Conservation (phyloP, 2,113 vertebrate genomes). For the Martes martes region DNA sequence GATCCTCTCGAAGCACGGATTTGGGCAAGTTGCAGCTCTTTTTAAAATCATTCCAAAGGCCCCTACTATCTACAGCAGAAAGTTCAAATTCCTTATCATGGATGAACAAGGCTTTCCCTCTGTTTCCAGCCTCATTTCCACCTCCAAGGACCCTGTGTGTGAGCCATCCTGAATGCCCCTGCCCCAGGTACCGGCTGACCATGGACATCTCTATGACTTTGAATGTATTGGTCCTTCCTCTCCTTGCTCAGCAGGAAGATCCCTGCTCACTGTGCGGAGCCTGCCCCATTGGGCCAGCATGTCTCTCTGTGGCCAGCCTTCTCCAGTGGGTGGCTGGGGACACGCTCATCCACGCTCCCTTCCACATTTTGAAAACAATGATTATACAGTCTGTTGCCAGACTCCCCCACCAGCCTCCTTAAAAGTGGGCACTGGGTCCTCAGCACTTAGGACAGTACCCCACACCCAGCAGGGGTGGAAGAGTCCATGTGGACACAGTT, state of each 20-base stretch:
- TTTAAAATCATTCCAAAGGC: neutral
- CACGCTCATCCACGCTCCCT: neutral
- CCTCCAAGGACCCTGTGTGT: neutral
- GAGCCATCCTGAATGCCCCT: neutral
- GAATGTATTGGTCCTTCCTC: neutral
- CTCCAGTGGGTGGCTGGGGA: neutral
- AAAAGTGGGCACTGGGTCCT: neutral
- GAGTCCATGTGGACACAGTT: neutral
- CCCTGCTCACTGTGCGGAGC: neutral
- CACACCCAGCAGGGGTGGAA: neutral
- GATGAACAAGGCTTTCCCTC: neutral
- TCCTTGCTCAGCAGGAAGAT: neutral
- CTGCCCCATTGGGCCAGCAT: neutral
- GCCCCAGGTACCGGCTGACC: neutral
- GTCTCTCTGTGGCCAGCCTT: neutral
- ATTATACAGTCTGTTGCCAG: neutral
- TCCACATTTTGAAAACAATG: neutral
- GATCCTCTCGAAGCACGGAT: neutral
- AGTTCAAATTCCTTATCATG: neutral
- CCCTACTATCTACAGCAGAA: neutral
- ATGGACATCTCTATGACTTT: neutral
- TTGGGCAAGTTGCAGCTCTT: neutral
- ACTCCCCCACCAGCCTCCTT: neutral
- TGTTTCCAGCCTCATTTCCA: neutral
- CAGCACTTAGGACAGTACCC: neutral